These are phyloP conservation scores for Oncorhynchus kisutch DNA, from an alignment of 2,113 vertebrate genomes.

Conservation along the genomic window DNA sequence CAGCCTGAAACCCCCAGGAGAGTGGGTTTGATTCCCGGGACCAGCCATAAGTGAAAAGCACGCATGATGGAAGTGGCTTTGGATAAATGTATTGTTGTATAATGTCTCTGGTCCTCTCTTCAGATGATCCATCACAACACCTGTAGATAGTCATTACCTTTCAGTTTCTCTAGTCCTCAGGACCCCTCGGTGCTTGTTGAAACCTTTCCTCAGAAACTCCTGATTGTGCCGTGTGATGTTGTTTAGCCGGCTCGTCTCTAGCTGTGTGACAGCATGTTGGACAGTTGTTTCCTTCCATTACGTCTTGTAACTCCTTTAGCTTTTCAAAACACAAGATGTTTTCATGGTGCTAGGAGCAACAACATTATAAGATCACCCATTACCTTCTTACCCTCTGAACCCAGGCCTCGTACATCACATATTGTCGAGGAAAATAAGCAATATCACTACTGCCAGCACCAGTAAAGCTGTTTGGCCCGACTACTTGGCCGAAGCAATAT, in stretches of 20 bases:
- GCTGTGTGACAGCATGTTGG: constrained; percentile 51
- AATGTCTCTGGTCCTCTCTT: no score
- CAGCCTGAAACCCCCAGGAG: no score
- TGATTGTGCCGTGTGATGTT: constrained; percentile 68
- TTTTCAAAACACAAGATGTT: constrained; percentile 65
- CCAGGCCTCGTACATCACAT: constrained; percentile 46
- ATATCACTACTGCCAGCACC: constrained; percentile 10
- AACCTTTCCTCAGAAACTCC: constrained; percentile 75
- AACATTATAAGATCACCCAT: neutral
- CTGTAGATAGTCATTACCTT: constrained; percentile 75
- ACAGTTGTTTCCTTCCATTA: constrained; percentile 66
- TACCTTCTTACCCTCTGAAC: constrained; percentile 6
- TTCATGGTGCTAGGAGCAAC: constrained; percentile 58
- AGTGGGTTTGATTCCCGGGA: neutral
- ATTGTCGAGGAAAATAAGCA: constrained; percentile 18
- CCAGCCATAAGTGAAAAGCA: neutral
- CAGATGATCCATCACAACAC: constrained; percentile 72
- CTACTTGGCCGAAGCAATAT: neutral
- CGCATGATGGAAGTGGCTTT: neutral
- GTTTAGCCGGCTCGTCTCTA: constrained; percentile 57
- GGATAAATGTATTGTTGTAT: no score
- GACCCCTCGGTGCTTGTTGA: constrained; percentile 61
- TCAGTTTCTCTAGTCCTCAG: constrained; percentile 16
- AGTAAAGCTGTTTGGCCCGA: neutral
- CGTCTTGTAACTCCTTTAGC: constrained; percentile 69